Evolutionary conservation across 2,888 invertebrate genomes (phyloP).

Genomic region (Terebella lapidaria): DNA sequence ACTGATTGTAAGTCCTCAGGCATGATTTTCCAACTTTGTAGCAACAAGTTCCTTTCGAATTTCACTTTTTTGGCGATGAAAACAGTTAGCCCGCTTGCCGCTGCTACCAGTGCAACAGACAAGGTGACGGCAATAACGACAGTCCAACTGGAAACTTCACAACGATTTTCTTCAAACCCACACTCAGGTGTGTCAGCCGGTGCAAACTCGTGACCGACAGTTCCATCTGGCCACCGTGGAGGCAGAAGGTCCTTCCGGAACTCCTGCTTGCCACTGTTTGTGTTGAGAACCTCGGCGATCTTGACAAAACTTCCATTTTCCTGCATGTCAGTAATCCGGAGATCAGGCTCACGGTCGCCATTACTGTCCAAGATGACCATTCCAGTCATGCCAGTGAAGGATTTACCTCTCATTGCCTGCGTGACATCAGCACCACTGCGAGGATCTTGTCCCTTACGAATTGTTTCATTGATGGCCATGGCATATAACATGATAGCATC

Average conservation of each 20-base stretch:
- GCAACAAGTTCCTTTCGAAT: too few species aligned
- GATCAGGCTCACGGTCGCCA: constrained; percentile 42
- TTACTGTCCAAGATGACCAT: constrained; percentile 38
- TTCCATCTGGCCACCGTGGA: constrained; percentile 19
- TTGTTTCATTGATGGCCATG: constrained; percentile 23
- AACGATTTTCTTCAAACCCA: constrained; percentile 34
- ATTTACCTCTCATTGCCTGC: constrained; percentile 11
- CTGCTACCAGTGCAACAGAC: too few species aligned
- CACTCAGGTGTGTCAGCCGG: constrained; percentile 34
- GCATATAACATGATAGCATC: not conserved
- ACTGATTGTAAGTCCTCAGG: too few species aligned
- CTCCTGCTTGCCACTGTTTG: constrained; percentile 8
- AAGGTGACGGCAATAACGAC: too few species aligned
- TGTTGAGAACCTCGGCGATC: constrained; percentile 19
- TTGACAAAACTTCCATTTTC: constrained; percentile 19
- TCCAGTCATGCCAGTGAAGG: constrained; percentile 29
- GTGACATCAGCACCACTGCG: constrained; percentile 17
- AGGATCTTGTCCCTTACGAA: constrained; percentile 14
- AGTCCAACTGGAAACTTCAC: too few species aligned
- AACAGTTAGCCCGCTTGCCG: too few species aligned
- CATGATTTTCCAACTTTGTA: too few species aligned
- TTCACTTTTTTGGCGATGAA: too few species aligned
- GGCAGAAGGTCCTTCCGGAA: constrained; percentile 12
- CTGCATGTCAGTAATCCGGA: constrained; percentile 37
- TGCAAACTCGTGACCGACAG: constrained; percentile 16